phyloP scores from a whole-genome alignment of 1,140 invertebrate genomes.

The Streblospio benedicti region DNA sequence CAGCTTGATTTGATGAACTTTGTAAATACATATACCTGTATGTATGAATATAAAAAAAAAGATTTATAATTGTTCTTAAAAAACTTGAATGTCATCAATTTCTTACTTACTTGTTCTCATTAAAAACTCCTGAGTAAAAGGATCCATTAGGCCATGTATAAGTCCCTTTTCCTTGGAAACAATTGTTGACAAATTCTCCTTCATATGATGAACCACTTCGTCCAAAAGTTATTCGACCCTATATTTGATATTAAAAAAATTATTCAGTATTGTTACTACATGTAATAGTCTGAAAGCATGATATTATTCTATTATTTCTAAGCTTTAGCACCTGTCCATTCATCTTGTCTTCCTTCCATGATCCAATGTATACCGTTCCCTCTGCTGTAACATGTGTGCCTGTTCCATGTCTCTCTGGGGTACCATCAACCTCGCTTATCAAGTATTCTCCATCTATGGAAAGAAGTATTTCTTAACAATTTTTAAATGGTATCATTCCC shows the following conservation, averaged over 20 bases:
- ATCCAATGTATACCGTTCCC: conserved; percentile 39
- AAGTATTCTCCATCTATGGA: conserved; percentile 40
- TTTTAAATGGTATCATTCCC: no score
- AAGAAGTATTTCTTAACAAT: no score
- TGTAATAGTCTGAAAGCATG: no score
- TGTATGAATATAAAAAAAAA: background rate
- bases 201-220: conserved; percentile 29
- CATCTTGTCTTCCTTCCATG: conserved; percentile 43
- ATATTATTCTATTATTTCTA: no score
- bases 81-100: background rate
- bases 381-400: conserved; percentile 35
- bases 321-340: conserved; percentile 37
- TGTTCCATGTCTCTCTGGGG: conserved; percentile 35
- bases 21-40: background rate
- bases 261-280: no score
- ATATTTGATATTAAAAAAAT: no score
- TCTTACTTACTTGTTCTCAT: conserved; percentile 39
- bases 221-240: conserved; percentile 29
- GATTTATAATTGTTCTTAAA: background rate
- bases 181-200: conserved; percentile 41
- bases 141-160: conserved; percentile 46
- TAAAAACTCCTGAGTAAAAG: conserved; percentile 41
- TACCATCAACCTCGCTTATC: conserved; percentile 27
- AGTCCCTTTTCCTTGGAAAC: conserved; percentile 43
- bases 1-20: no score